phyloP scores from a whole-genome alignment of 2,888 invertebrate species.

The Conops quadrifasciatus region DNA sequence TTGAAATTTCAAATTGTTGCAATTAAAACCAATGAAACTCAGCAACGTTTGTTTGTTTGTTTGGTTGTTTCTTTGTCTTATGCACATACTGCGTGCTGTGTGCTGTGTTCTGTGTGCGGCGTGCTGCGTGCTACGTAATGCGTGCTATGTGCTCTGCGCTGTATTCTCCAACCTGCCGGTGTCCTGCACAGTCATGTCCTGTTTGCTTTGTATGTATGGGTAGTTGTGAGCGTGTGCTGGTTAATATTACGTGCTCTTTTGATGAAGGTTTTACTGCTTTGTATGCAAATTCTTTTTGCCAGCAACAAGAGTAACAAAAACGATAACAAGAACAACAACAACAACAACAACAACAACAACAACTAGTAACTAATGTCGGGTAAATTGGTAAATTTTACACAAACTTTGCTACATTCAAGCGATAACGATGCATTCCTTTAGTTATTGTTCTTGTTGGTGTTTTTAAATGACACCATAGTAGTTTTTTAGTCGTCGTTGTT shows the following conservation, averaged over 20 bases:
- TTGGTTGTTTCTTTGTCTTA: too few species aligned
- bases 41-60: too few species aligned
- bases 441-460: slow-evolving; percentile 19
- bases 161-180: too few species aligned
- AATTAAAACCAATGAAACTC: too few species aligned
- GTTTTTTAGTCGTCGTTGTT: slow-evolving; percentile 17
- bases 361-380: slow-evolving; percentile 1
- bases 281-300: slow-evolving; percentile 25
- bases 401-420: not conserved
- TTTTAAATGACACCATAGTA: not conserved
- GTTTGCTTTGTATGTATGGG: not conserved
- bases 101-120: too few species aligned
- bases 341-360: slow-evolving; percentile 22
- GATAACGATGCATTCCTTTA: slow-evolving; percentile 20
- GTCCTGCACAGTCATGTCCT: too few species aligned
- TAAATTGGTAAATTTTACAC: slow-evolving; percentile 11
- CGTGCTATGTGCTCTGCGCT: too few species aligned
- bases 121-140: too few species aligned
- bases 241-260: slow-evolving; percentile 14
- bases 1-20: too few species aligned
- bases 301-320: slow-evolving; percentile 13
- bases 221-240: not conserved
- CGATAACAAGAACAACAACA: not conserved
- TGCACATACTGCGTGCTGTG: too few species aligned
- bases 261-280: slow-evolving; percentile 22